Evolutionary conservation across 2,797 vertebrate species (phyloP), one percentile per base, ranked within the genome.

Genomic region (Eulemur rubriventer): DNA sequence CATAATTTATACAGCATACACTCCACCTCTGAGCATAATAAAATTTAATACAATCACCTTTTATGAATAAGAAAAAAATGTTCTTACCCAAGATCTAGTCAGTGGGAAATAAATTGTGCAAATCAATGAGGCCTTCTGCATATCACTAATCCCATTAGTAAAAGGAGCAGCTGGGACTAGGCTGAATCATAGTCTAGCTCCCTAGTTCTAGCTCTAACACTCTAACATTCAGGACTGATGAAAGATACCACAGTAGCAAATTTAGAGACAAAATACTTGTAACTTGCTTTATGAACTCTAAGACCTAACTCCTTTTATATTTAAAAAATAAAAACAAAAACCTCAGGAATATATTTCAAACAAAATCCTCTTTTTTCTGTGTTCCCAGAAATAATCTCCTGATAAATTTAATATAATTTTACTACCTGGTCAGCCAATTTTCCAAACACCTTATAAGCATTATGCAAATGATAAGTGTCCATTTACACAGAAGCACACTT

Each of bases 341-440:
- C 12, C 26, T 46, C 22, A 63, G 28, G 48, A 85, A 88, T 85
- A 65, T 65, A 61, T 41, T 91, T 81, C 81, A 91, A 30, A 86
- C 0, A 9, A 75, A 94, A 41, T 81, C n/a, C 41, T 89, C 38
- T 48, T 63, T 82, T 95, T 57, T 43, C 67, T 90, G 57, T 59
- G 26, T 72, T 83, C 46, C 30, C 48, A 81, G n/a, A 84, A 96
- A 91, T 67, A 80, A 79, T 61, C 65, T 61, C 65, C 33, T 55
- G 33, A 4, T 41, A 79, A 69, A 9, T 75, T 95, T 94, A 96
- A 75, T 33, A 8, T 72, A 67, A 90, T 50, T 76, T 88, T 82
- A 96, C 46, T 76, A 73, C n/a, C 26, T 65, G 38, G n/a, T 43
- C 55, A 84, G 17, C 12, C 46, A 84, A 30, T 90, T 95, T 97